Base-by-base conservation (phyloP, 2,113 vertebrate species). In the Cacatua alba region DNA sequence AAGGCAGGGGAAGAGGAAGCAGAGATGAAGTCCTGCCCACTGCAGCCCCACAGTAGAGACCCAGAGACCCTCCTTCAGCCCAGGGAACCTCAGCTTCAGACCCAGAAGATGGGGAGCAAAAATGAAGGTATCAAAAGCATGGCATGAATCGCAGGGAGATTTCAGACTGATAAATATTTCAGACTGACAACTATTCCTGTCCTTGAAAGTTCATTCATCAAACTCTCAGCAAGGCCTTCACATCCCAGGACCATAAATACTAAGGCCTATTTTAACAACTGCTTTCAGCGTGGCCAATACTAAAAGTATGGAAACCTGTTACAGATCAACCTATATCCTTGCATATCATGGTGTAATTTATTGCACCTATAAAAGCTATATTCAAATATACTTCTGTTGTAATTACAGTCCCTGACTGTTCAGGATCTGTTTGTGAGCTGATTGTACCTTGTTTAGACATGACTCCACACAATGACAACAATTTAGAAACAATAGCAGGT, bases 201-300 rank as follows among this genome's bases (percentile, higher is more conserved):
- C 94, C 94, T 95, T 95, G 96, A 86, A 94, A 95, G 95, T 96
- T 95, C 91, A 96, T 97, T 82, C 86, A 95, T 97, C 96, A 96
- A 84, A 84, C 67, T 94, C 93, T 79, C 94, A 95, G 96, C 93
- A 94, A 95, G 93, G 95, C 91, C 81, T 96, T 91, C 91, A 76
- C 84, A 62, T 95, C 89, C 74, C 86, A 87, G 78, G 57, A 84
- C 81, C 96, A 95, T 97, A 96, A 97, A 97, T 97, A 96, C 95
- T 68, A 35, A 91, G 86, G 68, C 86, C 89, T 94, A 76, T 92
- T 97, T 95, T 96, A 94, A 84, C 81, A 92, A 72, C 70, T 52
- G 48, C 84, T 92, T 95, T 94, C 87, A 75, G 74, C 17, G 0
- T 82, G 87, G 83, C 91, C 93, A 62, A 82, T 53, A 92, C 57